Base-by-base conservation (phyloP, 2,888 invertebrate genomes). In the Poecilobothrus nobilitatus region DNA sequence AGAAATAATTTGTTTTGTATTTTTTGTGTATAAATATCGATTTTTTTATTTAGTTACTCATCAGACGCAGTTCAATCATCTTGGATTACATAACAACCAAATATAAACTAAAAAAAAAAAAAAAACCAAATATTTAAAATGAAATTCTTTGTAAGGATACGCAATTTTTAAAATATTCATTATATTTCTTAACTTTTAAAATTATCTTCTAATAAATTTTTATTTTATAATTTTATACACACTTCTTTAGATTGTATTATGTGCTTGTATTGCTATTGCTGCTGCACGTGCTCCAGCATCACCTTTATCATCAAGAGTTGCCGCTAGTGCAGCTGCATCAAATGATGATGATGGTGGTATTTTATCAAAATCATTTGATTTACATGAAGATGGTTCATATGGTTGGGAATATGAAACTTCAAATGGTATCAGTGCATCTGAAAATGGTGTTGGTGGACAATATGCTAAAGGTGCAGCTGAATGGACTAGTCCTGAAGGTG, bases 401-500 rank as follows among this genome's bases (percentile, higher is more conserved):
- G 72, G 74, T n/a, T 64, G 68, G 12, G 69, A 62, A n/a, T 67
- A 77, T 53, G 76, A 75, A 33, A 76, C 77, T 61, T 73, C 66
- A 71, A 79, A 79, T 69, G 74, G 76, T 66, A 76, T 76, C 20
- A 64, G 37, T 0, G 72, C 75, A 37, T 63, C 70, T 0, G 73
- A 75, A 20, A 67, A 68, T 21, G 78, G 78, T 27, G 77, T 80
- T 73, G 76, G 69, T 20, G 74, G 79, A 12, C 78, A 77, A 69
- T 76, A 76, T 66, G 74, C 76, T 20, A 73, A 78, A 20, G 80
- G 80, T 20, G 71, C 68, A n/a, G 79, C 70, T 64, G 70, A 69
- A 66, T 79, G 75, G 74, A 62, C 75, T 8, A 75, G 77, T 0
- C 79, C 79, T 68, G 77, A 79, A 69, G 79, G 80, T 12, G 73